These are phyloP conservation scores for Drosophila albomicans DNA, from an alignment of 1,140 invertebrate genomes.

Conservation along the genomic window DNA sequence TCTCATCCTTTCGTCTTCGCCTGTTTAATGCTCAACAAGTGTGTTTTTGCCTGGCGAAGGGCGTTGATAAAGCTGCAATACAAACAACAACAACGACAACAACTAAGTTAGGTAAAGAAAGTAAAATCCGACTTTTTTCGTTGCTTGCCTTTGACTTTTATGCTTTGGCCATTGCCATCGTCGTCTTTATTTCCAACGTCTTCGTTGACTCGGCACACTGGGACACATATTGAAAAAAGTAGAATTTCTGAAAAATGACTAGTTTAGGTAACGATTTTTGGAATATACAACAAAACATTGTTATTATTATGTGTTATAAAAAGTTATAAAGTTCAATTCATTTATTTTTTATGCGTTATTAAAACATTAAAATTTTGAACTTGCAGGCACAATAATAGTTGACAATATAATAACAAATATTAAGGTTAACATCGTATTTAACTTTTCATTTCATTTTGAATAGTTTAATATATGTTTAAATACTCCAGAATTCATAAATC, in stretches of 20 bases:
- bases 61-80: conserved; percentile 46
- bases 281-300: too few species aligned
- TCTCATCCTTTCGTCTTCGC: neutral
- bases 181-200: conserved; percentile 3
- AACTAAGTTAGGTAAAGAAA: conserved; percentile 46
- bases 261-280: neutral
- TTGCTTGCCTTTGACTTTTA: conserved; percentile 50
- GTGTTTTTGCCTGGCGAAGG: conserved; percentile 26
- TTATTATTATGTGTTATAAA: too few species aligned
- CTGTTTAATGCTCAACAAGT: conserved; percentile 50
- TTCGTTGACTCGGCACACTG: conserved; percentile 14
- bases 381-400: too few species aligned
- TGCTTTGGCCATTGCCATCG: conserved; percentile 33
- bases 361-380: too few species aligned
- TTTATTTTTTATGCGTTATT: too few species aligned
- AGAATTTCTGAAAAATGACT: neutral
- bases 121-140: conserved; percentile 46
- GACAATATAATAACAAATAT: too few species aligned
- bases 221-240: neutral
- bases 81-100: conserved; percentile 36
- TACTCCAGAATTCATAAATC: too few species aligned
- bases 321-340: too few species aligned
- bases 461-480: too few species aligned
- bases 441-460: too few species aligned
- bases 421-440: too few species aligned